Percentiles rank a stretch among this genome's conserved stretches.
Conservation (phyloP, 2,113 vertebrate species). For the Anas platyrhynchos region DNA sequence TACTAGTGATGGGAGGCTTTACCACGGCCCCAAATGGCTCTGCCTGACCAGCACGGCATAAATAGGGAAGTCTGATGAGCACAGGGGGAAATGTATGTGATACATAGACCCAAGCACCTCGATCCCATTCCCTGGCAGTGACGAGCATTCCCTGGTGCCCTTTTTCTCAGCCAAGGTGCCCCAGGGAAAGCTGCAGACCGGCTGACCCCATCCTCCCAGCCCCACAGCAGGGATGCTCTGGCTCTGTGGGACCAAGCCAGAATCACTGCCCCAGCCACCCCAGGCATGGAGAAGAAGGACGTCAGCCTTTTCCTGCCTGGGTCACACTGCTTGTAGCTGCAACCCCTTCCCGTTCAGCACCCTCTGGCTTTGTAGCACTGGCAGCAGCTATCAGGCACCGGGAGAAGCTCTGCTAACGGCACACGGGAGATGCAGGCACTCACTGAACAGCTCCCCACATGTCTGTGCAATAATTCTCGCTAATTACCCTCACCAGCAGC, state of each 20-base stretch:
- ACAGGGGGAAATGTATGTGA: neutral
- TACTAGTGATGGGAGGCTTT: neutral
- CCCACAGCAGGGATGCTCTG: neutral
- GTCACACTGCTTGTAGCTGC: neutral
- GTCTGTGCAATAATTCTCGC: neutral
- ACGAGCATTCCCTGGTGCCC: neutral
- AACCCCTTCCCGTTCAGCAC: neutral
- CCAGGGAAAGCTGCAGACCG: neutral
- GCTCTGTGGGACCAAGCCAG: too few relatives aligned
- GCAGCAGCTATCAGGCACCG: fast-evolving
- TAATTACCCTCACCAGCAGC: neutral
- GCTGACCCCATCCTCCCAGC: neutral
- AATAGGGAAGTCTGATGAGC: neutral
- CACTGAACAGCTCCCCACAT: neutral
- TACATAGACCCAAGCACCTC: neutral
- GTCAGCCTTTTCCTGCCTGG: neutral
- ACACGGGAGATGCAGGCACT: neutral
- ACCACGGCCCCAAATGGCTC: neutral
- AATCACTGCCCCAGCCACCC: too few relatives aligned
- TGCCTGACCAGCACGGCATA: neutral
- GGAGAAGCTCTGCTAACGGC: neutral
- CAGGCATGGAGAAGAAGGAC: neutral
- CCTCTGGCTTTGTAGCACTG: neutral
- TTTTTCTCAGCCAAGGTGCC: neutral
- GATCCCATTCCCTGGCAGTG: neutral